phyloP scores from a whole-genome alignment of 1,140 invertebrate species.

The Tetragonula clypearis region DNA sequence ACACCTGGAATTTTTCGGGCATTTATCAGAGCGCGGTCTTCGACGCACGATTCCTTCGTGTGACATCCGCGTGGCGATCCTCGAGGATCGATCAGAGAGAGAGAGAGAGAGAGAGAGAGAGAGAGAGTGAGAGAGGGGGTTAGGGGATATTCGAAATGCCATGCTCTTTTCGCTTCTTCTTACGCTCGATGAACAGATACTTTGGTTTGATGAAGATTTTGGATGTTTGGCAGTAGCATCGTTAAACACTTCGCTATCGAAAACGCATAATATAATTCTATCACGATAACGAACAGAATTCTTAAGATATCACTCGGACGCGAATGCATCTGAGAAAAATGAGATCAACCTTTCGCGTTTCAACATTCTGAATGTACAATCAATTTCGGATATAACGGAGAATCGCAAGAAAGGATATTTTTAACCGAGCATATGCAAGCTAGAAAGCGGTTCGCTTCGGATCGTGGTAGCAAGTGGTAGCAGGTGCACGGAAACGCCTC shows the following conservation, averaged over 20 bases:
- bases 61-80: conserved; percentile 61
- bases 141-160: background rate
- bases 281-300: too few species aligned
- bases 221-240: background rate
- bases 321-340: too few species aligned
- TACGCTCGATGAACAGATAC: background rate
- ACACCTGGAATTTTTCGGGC: conserved; percentile 71
- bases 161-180: background rate
- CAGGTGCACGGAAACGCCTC: conserved; percentile 37
- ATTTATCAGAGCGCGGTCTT: conserved; percentile 54
- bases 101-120: background rate
- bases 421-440: background rate
- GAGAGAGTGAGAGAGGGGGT: too few species aligned
- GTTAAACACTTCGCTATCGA: background rate
- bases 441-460: background rate
- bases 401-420: background rate
- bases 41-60: conserved; percentile 50
- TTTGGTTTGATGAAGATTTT: background rate
- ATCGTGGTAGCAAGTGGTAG: conserved; percentile 1
- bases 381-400: background rate
- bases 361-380: background rate
- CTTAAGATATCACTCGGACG: too few species aligned
- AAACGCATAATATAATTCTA: too few species aligned
- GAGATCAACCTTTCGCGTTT: background rate
- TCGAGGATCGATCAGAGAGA: conserved; percentile 30